Evolutionary conservation across 2,797 vertebrate species (phyloP), one percentile per base, ranked within the genome.

Genomic region (Sciurus carolinensis): DNA sequence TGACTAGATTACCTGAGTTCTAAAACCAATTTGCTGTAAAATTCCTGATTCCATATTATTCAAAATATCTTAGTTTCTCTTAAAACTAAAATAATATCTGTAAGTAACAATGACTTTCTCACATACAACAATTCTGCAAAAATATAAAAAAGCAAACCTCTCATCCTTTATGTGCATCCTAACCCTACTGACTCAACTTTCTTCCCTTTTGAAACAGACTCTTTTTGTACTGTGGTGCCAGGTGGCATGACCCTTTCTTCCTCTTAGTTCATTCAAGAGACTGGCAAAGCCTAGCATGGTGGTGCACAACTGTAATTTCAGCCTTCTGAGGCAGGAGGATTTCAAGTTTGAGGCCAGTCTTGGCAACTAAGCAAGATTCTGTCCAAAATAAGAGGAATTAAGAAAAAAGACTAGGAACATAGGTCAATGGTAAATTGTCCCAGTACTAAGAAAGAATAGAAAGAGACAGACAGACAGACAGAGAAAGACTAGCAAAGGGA

Each of bases 91-190:
- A 59, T 15, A 12, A 26, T 69, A 59, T 62, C 50, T 64, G 42
- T 71, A 24, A 81, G 22, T 69, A 94, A 94, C 62, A 96, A 44
- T 26, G 87, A 87, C 18, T 91, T 75, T 22, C 30, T 67, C 50
- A 76, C 59, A 76, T 62, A 69, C 17, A 80, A 44, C 39, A 72
- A 75, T 59, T 75, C 72, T 83, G 77, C 28, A 59, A 57, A 85
- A n/a, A 86, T 88, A 67, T 33, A 15, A 69, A 80, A 95, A 80
- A 67, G 72, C 50, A 75, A 92, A 42, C 4, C 18, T 72, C 87
- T 87, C n/a, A 87, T 84, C 87, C 64, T 83, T 90, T 93, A 95
- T 71, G 66, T 69, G 47, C 14, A 84, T 91, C 39, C n/a, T 96
- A 84, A 72, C 47, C 22, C 79, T 73, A 73, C 30, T 0, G 10